Evolutionary conservation across 2,797 vertebrate species (phyloP).

Genomic region (Danio kyathit): DNA sequence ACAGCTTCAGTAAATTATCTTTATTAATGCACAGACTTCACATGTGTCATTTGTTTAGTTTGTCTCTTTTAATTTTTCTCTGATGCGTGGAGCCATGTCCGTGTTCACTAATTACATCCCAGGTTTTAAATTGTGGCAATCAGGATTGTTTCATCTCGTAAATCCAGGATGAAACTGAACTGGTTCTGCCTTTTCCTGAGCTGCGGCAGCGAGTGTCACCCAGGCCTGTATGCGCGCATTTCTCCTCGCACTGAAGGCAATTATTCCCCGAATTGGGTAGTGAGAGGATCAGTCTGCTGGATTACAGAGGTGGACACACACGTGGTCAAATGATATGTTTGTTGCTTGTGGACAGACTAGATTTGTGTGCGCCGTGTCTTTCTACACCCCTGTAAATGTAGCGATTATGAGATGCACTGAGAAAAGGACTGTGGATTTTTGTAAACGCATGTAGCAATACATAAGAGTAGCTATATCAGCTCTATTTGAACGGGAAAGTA

Average conservation of each 20-base stretch:
- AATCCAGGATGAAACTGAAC: slow-evolving; percentile 38
- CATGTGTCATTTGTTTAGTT: slow-evolving; percentile 58
- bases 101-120: slow-evolving; percentile 73
- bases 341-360: slow-evolving; percentile 3
- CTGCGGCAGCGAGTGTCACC: neutral
- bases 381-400: too few relatives aligned
- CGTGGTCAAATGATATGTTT: slow-evolving; percentile 22
- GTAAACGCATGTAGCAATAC: too few relatives aligned
- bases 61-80: slow-evolving; percentile 80
- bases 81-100: slow-evolving; percentile 72
- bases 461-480: too few relatives aligned
- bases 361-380: too few relatives aligned
- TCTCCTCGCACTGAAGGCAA: slow-evolving; percentile 44
- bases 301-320: slow-evolving; percentile 53
- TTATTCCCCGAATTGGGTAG: slow-evolving; percentile 43
- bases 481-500: too few relatives aligned
- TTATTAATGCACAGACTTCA: slow-evolving; percentile 6
- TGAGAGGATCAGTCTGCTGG: slow-evolving; percentile 34
- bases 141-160: slow-evolving; percentile 40
- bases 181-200: slow-evolving; percentile 34
- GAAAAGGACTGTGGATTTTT: too few relatives aligned
- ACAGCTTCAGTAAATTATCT: neutral
- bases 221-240: slow-evolving; percentile 22
- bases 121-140: slow-evolving; percentile 51
- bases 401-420: too few relatives aligned